Base-by-base conservation (phyloP, 2,888 invertebrate species). In the Aradus depressus region DNA sequence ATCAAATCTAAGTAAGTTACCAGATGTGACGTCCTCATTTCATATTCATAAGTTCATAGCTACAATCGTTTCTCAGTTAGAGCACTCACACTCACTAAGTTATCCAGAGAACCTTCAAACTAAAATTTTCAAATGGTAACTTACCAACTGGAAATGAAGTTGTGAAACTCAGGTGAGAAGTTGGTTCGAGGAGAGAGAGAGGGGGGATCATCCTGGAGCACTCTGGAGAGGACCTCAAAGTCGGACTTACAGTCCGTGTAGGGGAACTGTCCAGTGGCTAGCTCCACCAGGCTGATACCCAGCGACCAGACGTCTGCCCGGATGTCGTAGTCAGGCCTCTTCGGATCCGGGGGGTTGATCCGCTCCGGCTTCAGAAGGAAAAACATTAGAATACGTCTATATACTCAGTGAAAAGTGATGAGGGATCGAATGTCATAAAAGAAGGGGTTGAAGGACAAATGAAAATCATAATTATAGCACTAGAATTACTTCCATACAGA, bases 221-320 rank as follows among this genome's bases (percentile, higher is more conserved):
- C 92, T 73, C 84, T 84, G 47, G 90, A 83, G 60, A 95, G 78
- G 50, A 96, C 92, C 75, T 97, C 97, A 72, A 98, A 98, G 72
- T 97, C 97, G 64, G 90, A 93, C 71, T 86, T 85, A 69, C 96
- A 96, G 71, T 92, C 88, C 67, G 80, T 77, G 69, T 91, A 91
- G 0, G 97, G 97, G 68, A 95, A 96, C 60, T 84, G 82, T 47
- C 95, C 97, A 12, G 93, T 93, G 39, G 97, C 98, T 64, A 98
- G 74, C 74, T 98, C 98, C 45, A 98, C 90, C 52, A 92, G 74
- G 50, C 91, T 91, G 64, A 92, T 95, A 61, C 98, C 98, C 60
- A 98, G 75, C 60, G 95, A 95, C 98, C 98, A 98, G 44, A 99
- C 97, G 72, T 99, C 98, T 18, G 98, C 97, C 62, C 98, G 79